Evolutionary conservation across 2,113 vertebrate genomes (phyloP).

Genomic region (Perca flavescens): DNA sequence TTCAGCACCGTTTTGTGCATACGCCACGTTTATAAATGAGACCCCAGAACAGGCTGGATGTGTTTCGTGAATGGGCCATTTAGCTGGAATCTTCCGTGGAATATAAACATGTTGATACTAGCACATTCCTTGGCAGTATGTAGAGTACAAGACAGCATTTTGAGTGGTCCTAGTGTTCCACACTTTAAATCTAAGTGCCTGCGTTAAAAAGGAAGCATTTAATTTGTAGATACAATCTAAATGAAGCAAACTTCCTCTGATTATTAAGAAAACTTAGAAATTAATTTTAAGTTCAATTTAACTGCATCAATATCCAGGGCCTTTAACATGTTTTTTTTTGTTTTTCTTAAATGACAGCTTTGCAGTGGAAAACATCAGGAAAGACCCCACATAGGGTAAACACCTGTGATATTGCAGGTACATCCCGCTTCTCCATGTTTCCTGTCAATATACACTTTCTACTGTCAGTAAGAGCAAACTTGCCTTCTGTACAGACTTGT

Average conservation of each 20-base stretch:
- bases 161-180: conserved; percentile 7
- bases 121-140: conserved; percentile 49
- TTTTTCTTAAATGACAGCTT: background rate
- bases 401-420: conserved; percentile 7
- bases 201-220: background rate
- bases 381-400: background rate
- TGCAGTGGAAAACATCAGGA: background rate
- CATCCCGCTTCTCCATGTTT: background rate
- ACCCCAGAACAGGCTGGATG: conserved; percentile 32
- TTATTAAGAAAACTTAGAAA: background rate
- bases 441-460: background rate
- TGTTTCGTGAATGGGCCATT: conserved; percentile 66
- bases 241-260: background rate
- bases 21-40: too few relatives aligned
- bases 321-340: background rate
- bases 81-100: conserved; percentile 56
- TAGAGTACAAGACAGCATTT: conserved; percentile 41
- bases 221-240: background rate
- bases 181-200: background rate
- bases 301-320: background rate
- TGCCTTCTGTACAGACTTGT: background rate
- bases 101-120: conserved; percentile 69
- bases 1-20: too few relatives aligned
- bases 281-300: background rate
- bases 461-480: background rate